These are phyloP conservation scores for Apotomis betuletana DNA, from an alignment of 2,888 invertebrate genomes.

Conservation along the genomic window DNA sequence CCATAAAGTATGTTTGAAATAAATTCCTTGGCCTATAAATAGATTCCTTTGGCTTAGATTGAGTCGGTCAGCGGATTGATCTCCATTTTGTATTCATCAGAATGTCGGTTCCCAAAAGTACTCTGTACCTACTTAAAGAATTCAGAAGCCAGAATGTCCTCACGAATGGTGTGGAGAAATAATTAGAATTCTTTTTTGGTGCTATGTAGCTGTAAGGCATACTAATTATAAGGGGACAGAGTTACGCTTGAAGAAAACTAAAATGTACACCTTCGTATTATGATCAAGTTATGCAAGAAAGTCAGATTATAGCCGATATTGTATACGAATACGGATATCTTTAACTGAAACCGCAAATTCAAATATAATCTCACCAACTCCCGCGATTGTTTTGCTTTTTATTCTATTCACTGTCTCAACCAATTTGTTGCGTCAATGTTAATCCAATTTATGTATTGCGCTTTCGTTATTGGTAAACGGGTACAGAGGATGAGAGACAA, in stretches of 20 bases:
- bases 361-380: no score
- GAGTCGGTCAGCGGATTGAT: slow-evolving; percentile 36
- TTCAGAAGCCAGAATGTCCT: slow-evolving; percentile 7
- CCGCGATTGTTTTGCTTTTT: no score
- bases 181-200: slow-evolving; percentile 25
- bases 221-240: slow-evolving; percentile 15
- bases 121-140: slow-evolving; percentile 4
- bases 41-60: slow-evolving; percentile 35
- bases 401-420: no score
- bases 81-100: slow-evolving; percentile 29
- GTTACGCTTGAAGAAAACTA: slow-evolving; percentile 1
- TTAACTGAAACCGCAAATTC: no score
- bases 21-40: slow-evolving; percentile 26
- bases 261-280: neutral
- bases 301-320: no score
- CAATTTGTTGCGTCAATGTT: neutral
- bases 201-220: slow-evolving; percentile 16
- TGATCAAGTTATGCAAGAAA: no score
- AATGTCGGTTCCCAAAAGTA: slow-evolving; percentile 21
- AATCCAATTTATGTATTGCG: slow-evolving; percentile 5
- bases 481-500: slow-evolving; percentile 62
- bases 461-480: slow-evolving; percentile 63
- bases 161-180: slow-evolving; percentile 21
- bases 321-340: no score
- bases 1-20: slow-evolving; percentile 32